Conservation (phyloP, 2,888 invertebrate species). For the Octonoba sinensis region DNA sequence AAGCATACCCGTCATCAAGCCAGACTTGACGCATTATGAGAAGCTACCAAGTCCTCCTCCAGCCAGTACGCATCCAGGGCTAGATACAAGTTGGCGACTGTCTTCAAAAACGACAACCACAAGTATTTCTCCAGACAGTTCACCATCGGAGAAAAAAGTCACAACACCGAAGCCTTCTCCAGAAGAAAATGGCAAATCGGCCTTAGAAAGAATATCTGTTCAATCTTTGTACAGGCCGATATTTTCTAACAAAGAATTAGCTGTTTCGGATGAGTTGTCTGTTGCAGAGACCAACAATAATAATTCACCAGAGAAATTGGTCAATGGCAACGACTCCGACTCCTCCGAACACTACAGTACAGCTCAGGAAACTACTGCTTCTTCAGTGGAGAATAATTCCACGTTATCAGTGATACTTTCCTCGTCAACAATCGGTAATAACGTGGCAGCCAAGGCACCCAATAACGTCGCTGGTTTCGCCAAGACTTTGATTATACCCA, state of each 20-base stretch:
- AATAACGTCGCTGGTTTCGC: conserved; percentile 54
- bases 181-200: conserved; percentile 12
- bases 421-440: not conserved
- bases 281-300: conserved; percentile 1
- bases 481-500: conserved; percentile 56
- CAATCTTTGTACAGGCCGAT: conserved; percentile 50
- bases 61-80: conserved; percentile 34
- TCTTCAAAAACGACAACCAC: not conserved
- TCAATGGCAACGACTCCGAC: conserved; percentile 46
- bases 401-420: conserved; percentile 20
- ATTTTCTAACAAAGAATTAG: conserved; percentile 33
- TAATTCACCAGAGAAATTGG: conserved; percentile 17
- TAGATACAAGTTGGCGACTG: conserved; percentile 29
- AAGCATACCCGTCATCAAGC: conserved; percentile 57
- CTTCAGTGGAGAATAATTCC: conserved; percentile 15
- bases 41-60: conserved; percentile 52
- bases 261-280: not conserved
- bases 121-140: no score
- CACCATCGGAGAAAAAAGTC: not conserved
- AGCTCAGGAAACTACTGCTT: conserved; percentile 22
- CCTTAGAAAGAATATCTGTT: conserved; percentile 34
- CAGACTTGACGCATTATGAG: conserved; percentile 49
- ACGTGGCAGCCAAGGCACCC: conserved; percentile 33
- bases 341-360: conserved; percentile 50
- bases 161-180: not conserved